These are phyloP conservation scores for Chionis minor DNA, from an alignment of 2,113 vertebrate species.

Conservation along the genomic window DNA sequence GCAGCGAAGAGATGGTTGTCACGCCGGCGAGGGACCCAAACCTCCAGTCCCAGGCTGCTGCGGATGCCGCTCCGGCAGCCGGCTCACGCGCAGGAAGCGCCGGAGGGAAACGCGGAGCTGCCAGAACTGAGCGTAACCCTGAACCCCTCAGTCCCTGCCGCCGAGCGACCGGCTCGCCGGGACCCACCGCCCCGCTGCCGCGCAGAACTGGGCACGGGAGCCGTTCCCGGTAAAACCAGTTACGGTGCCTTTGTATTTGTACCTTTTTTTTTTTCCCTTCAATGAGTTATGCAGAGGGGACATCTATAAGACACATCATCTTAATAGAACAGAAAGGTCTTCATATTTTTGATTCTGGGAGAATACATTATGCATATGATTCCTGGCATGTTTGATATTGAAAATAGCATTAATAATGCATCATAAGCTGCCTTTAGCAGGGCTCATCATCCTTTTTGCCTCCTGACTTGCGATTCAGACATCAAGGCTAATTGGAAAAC, in stretches of 20 bases:
- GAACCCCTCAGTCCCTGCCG: rapidly evolving
- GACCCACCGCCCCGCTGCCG: too few relatives aligned
- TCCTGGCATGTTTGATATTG: slow-evolving; percentile 29
- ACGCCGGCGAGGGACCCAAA: rapidly evolving
- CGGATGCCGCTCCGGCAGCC: rapidly evolving
- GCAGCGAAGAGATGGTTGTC: rapidly evolving
- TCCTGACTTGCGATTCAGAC: slow-evolving; percentile 9
- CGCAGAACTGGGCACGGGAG: too few relatives aligned
- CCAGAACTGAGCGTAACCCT: not conserved
- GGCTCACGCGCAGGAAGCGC: rapidly evolving
- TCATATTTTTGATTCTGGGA: not conserved
- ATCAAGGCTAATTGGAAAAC: slow-evolving; percentile 43
- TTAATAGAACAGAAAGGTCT: not conserved
- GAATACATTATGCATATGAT: not conserved
- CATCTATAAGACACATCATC: not conserved
- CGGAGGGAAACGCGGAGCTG: rapidly evolving
- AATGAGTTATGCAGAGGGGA: rapidly evolving
- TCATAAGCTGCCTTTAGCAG: slow-evolving; percentile 10
- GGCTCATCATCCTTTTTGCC: not conserved
- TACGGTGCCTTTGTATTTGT: not conserved
- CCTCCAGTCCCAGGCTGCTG: not conserved
- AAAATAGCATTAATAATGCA: slow-evolving; percentile 61
- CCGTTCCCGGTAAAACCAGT: too few relatives aligned
- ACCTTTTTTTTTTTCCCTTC: too few relatives aligned
- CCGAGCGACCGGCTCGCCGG: not conserved